phyloP scores from a whole-genome alignment of 2,113 vertebrate species.

The Sisor rabdophorus region DNA sequence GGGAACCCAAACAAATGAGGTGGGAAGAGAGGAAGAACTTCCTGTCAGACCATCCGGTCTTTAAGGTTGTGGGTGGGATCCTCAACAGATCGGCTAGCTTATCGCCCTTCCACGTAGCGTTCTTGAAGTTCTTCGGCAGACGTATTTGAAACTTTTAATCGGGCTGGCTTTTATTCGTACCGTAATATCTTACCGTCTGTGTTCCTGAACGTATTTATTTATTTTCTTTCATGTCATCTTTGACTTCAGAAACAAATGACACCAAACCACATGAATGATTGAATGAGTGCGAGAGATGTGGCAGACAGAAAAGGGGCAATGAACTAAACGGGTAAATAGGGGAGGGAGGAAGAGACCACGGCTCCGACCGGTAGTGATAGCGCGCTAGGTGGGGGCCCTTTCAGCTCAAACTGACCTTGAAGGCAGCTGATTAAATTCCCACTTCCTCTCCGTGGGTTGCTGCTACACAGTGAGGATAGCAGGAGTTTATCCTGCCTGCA shows the following conservation, averaged over 20 bases:
- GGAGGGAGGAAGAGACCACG: background rate
- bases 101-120: background rate
- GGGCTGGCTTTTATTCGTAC: background rate
- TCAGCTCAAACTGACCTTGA: slow-evolving; percentile 67
- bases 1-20: slow-evolving; percentile 40
- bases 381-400: slow-evolving; percentile 49
- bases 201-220: background rate
- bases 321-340: slow-evolving; percentile 15
- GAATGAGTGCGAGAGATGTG: background rate
- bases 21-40: slow-evolving; percentile 23
- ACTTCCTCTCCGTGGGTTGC: slow-evolving; percentile 56
- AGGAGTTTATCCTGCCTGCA: slow-evolving; percentile 48
- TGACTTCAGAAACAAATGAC: background rate
- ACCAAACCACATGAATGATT: background rate
- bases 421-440: slow-evolving; percentile 61
- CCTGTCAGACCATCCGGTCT: slow-evolving; percentile 22
- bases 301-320: background rate
- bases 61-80: background rate
- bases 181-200: background rate
- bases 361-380: slow-evolving; percentile 38
- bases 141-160: too few species aligned
- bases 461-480: slow-evolving; percentile 34
- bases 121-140: background rate
- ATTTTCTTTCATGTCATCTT: background rate
- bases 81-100: background rate